phyloP scores from a whole-genome alignment of 2,888 invertebrate species.

The Sicus ferrugineus region DNA sequence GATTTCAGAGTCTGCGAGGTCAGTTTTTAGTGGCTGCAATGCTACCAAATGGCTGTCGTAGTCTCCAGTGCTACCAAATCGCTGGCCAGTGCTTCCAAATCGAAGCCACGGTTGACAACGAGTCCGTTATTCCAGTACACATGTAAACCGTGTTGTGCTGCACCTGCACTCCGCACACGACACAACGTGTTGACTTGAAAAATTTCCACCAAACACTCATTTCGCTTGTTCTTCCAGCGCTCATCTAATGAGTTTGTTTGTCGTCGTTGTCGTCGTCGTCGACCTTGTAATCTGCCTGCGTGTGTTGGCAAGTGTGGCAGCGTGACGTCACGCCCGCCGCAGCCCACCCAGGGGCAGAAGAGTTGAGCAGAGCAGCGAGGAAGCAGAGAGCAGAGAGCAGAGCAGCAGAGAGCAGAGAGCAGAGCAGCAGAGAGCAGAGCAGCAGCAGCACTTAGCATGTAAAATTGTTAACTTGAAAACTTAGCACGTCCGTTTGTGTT shows the following conservation, averaged over 20 bases:
- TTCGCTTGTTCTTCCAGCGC: background rate
- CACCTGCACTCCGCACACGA: background rate
- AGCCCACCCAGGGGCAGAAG: background rate
- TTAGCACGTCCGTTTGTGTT: constrained; percentile 21
- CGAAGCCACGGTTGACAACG: no score
- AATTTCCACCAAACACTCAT: background rate
- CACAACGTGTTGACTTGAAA: background rate
- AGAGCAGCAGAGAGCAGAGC: no score
- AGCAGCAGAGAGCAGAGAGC: background rate
- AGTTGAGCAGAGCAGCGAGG: background rate
- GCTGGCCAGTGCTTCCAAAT: no score
- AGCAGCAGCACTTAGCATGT: constrained; percentile 20
- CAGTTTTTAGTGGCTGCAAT: no score
- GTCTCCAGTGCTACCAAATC: no score
- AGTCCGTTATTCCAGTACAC: no score
- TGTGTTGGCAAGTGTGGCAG: background rate
- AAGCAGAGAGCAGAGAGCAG: background rate
- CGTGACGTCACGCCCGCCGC: constrained; percentile 1
- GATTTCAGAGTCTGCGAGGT: no score
- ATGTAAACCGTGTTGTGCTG: background rate
- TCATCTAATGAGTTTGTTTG: constrained; percentile 2
- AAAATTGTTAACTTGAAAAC: constrained; percentile 29
- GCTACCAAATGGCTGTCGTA: no score
- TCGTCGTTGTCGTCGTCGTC: background rate
- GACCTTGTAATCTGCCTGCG: constrained; percentile 10